These are phyloP conservation scores for Rhagoletis zephyria DNA, from an alignment of 1,140 invertebrate species.

Conservation along the genomic window DNA sequence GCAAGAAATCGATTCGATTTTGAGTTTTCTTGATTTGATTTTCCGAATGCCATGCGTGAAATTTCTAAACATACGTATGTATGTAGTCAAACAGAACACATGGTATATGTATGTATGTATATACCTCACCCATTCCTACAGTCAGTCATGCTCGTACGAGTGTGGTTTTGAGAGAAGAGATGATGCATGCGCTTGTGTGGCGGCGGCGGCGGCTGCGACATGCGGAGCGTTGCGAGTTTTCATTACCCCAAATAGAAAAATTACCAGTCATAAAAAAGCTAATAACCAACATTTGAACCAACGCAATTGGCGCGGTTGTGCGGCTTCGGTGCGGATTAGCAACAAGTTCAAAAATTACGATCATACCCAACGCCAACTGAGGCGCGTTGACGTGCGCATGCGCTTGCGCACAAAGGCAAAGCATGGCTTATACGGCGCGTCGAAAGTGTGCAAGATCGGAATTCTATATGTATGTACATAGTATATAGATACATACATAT, in stretches of 20 bases:
- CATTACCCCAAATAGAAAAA: constrained; percentile 38
- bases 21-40: constrained; percentile 33
- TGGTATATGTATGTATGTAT: neutral
- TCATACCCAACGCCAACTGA: neutral
- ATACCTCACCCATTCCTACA: no score
- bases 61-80: neutral
- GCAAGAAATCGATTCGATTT: constrained; percentile 13
- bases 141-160: no score
- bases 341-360: neutral
- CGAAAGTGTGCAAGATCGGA: neutral
- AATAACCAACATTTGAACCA: constrained; percentile 31
- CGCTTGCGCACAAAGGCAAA: neutral
- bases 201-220: neutral
- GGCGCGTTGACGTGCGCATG: neutral
- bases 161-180: no score
- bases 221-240: neutral
- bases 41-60: neutral
- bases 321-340: neutral
- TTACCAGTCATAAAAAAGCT: constrained; percentile 9
- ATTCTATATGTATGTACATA: neutral
- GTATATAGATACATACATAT: no score
- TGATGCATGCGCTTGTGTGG: neutral
- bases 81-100: neutral
- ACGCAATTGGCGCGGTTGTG: neutral
- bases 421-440: neutral